Percentiles rank a stretch among this genome's conserved stretches.
phyloP scores from a whole-genome alignment of 2,113 vertebrate genomes.

The Vireo altiloquus region DNA sequence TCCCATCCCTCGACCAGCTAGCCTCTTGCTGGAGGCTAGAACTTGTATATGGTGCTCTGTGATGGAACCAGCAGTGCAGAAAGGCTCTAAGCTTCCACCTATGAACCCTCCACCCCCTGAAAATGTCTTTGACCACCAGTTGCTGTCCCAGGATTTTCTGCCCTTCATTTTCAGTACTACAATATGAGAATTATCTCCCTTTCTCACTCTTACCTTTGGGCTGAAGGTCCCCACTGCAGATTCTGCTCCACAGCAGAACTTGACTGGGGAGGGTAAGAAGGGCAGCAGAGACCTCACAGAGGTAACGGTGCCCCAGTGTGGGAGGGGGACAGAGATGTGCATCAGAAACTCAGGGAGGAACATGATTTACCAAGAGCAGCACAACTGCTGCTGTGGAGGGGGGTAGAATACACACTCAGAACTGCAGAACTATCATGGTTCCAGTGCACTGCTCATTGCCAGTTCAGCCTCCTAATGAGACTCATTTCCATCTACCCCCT shows the following conservation, averaged over 20 bases:
- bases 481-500: not conserved
- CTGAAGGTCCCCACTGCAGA: not conserved
- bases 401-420: not conserved
- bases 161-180: not conserved
- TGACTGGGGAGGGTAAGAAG: not conserved
- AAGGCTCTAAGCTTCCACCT: not conserved
- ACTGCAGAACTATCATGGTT: not conserved
- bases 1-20: not conserved
- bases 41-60: not conserved
- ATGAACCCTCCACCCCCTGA: not conserved
- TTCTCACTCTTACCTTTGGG: not conserved
- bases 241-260: not conserved
- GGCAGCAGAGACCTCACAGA: not conserved
- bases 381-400: not conserved
- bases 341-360: not conserved
- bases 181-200: not conserved
- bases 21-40: not conserved
- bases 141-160: not conserved
- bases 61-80: not conserved
- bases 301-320: not conserved
- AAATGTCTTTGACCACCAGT: not conserved
- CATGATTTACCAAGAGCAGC: fast-evolving
- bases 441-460: not conserved
- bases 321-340: not conserved
- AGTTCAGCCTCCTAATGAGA: not conserved